phyloP scores from a whole-genome alignment of 2,888 invertebrate genomes.

The Nudaria mundana region DNA sequence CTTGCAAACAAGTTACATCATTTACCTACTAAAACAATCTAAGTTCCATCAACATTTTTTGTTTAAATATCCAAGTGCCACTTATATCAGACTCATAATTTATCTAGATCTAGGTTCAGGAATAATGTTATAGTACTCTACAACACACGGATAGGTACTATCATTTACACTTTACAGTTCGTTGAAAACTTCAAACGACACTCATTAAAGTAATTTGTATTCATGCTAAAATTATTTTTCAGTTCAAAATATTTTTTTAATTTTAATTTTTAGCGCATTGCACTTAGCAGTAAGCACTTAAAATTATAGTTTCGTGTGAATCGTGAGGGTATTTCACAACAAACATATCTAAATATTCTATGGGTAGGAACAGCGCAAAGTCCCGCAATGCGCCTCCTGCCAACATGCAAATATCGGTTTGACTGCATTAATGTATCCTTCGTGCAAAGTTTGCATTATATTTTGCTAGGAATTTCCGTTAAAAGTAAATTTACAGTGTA shows the following conservation, averaged over 20 bases:
- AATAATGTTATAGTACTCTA: too few species aligned
- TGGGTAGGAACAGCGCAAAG: neutral
- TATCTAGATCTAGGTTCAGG: too few species aligned
- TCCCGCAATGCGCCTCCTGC: conserved; percentile 29
- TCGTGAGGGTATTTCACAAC: conserved; percentile 13
- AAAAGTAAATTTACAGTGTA: too few species aligned
- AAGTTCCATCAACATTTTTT: too few species aligned
- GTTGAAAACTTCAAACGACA: neutral
- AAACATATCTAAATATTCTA: neutral
- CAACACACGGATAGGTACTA: too few species aligned
- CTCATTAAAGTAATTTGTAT: neutral
- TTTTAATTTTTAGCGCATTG: conserved; percentile 25
- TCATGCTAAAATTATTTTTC: conserved; percentile 4
- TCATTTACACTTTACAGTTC: too few species aligned
- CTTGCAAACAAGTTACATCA: too few species aligned
- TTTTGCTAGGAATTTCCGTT: neutral
- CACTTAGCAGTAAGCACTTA: conserved; percentile 8
- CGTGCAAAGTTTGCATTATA: conserved; percentile 3
- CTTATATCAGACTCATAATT: too few species aligned
- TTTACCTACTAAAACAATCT: too few species aligned
- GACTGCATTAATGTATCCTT: conserved; percentile 19
- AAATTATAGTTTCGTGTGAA: conserved; percentile 9
- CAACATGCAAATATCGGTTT: conserved; percentile 32
- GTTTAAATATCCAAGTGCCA: too few species aligned
- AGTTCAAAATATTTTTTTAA: conserved; percentile 10